Evolutionary conservation across 2,113 vertebrate genomes (phyloP).

Genomic region (Anoura caudifer): DNA sequence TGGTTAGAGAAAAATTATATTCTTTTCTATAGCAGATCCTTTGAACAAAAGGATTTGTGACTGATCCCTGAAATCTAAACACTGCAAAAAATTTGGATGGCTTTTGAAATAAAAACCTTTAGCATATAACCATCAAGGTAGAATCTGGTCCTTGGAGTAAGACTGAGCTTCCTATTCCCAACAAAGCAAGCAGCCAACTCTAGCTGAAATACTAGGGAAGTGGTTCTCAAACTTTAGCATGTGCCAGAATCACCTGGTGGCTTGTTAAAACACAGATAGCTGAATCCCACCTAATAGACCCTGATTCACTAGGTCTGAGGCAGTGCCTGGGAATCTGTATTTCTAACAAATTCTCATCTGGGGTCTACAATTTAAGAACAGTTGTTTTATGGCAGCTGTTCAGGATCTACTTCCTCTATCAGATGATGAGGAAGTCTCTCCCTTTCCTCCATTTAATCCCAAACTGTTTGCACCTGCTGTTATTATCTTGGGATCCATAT

Average conservation of each 20-base stretch:
- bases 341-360: background rate
- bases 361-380: background rate
- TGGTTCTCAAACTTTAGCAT: background rate
- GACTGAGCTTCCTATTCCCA: background rate
- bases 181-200: background rate
- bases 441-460: background rate
- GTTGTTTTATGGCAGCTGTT: background rate
- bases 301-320: background rate
- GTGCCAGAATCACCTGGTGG: background rate
- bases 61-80: background rate
- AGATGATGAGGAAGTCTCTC: background rate
- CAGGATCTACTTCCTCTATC: background rate
- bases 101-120: background rate
- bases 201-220: background rate
- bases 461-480: background rate
- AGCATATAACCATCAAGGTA: background rate
- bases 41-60: slow-evolving; percentile 17
- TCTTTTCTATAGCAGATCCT: background rate
- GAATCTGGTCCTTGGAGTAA: background rate
- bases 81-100: background rate
- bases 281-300: background rate
- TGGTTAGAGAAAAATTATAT: slow-evolving; percentile 16
- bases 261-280: background rate
- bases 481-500: background rate
- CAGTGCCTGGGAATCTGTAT: background rate